Percentiles rank a stretch among this genome's conserved stretches.
phyloP scores from a whole-genome alignment of 2,888 invertebrate genomes.

The Scaptomyza polygonia region DNA sequence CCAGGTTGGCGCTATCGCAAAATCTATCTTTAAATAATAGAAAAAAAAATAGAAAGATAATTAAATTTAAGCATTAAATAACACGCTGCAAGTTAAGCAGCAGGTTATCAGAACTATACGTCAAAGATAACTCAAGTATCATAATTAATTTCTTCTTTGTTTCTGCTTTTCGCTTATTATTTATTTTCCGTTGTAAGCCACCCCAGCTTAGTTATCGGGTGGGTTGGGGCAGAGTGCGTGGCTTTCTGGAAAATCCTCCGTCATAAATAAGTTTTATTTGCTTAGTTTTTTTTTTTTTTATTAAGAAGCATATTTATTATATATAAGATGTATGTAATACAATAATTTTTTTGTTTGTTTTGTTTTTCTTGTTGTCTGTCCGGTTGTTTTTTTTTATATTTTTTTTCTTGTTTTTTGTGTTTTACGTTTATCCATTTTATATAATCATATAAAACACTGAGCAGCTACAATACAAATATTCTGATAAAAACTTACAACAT shows the following conservation, averaged over 20 bases:
- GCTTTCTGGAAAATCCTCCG: conserved; percentile 49
- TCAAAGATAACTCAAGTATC: conserved; percentile 76
- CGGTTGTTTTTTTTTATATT: conserved; percentile 60
- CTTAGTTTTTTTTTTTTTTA: conserved; percentile 61
- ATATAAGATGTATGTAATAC: conserved; percentile 82
- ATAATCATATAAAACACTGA: conserved; percentile 83
- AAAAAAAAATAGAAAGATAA: conserved; percentile 49
- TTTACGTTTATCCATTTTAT: conserved; percentile 70
- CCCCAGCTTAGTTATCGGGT: conserved; percentile 47
- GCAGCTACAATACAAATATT: conserved; percentile 84
- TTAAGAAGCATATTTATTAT: conserved; percentile 82
- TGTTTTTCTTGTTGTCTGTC: conserved; percentile 48
- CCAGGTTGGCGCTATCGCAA: conserved; percentile 41
- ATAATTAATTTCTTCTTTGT: conserved; percentile 71
- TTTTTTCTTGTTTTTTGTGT: conserved; percentile 30
- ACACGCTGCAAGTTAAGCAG: conserved; percentile 19
- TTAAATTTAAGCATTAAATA: conserved; percentile 59
- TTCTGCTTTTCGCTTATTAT: conserved; percentile 4
- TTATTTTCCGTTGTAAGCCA: conserved; percentile 38
- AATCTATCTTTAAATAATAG: conserved; percentile 19
- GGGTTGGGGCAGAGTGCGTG: conserved; percentile 14
- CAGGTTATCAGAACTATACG: conserved; percentile 67
- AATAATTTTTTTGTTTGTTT: conserved; percentile 70
- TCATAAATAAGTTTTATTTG: conserved; percentile 67
- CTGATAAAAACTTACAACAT: conserved; percentile 83